These are phyloP conservation scores for Gymnopithys bicolor DNA, from an alignment of 2,797 vertebrate species.

Conservation along the genomic window DNA sequence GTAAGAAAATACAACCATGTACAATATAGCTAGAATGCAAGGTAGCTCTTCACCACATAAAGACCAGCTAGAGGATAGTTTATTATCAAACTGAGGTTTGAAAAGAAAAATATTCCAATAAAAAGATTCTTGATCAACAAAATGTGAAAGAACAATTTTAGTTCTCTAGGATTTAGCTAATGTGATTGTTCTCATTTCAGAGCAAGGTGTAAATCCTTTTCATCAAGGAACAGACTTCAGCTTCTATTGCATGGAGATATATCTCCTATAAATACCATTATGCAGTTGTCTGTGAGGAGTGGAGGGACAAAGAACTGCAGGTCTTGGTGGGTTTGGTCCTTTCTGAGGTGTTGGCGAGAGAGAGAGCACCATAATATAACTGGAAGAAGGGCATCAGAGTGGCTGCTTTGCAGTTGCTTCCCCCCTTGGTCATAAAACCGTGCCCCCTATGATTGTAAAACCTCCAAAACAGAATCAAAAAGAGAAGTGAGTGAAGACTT, in stretches of 20 bases:
- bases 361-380: background rate
- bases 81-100: slow-evolving; percentile 16
- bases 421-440: background rate
- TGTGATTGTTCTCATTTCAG: slow-evolving; percentile 3
- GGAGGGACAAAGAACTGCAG: background rate
- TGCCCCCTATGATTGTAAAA: background rate
- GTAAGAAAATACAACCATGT: slow-evolving; percentile 10
- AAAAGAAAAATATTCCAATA: background rate
- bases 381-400: background rate
- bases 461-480: background rate
- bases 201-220: background rate
- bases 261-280: background rate
- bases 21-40: slow-evolving; percentile 16
- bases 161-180: slow-evolving; percentile 27
- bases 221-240: background rate
- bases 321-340: background rate
- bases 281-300: background rate
- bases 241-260: background rate
- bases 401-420: background rate
- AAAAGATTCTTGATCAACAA: slow-evolving; percentile 27
- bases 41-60: background rate
- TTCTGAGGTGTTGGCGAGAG: background rate
- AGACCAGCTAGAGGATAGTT: slow-evolving; percentile 42
- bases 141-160: slow-evolving; percentile 24
- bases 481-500: background rate